Evolutionary conservation across 2,888 invertebrate genomes (phyloP).

Genomic region (Frankliniella fusca): DNA sequence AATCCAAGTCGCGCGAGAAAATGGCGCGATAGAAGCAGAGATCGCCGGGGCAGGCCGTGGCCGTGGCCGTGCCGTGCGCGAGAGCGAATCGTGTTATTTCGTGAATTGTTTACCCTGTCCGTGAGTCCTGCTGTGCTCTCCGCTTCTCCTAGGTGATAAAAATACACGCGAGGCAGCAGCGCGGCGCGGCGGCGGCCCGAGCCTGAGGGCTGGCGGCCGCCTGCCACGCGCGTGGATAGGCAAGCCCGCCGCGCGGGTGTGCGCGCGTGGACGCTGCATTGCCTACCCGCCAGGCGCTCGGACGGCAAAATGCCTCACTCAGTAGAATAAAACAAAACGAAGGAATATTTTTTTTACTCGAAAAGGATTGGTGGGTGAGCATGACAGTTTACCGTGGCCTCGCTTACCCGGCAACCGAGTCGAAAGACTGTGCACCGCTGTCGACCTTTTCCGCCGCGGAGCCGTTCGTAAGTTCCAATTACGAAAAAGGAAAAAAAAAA

Average conservation of each 20-base stretch:
- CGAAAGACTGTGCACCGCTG: too few relatives aligned
- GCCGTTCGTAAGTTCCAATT: too few relatives aligned
- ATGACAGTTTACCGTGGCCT: background rate
- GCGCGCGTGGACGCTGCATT: background rate
- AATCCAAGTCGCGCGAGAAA: too few relatives aligned
- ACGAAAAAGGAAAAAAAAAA: too few relatives aligned
- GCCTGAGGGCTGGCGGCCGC: background rate
- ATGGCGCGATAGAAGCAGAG: background rate
- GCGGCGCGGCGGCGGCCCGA: background rate
- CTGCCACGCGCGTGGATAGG: background rate
- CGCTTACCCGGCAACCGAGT: background rate
- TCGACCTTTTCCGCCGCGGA: background rate
- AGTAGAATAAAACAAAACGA: background rate
- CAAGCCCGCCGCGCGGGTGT: background rate
- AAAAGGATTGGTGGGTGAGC: background rate
- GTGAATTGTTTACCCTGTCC: background rate
- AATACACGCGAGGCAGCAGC: background rate
- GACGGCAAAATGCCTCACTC: background rate
- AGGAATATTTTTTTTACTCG: background rate
- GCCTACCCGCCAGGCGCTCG: background rate
- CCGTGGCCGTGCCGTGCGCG: background rate
- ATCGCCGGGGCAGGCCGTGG: background rate
- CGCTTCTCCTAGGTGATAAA: background rate
- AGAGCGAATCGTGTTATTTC: background rate
- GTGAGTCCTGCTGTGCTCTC: background rate